Evolutionary conservation across 2,797 vertebrate species (phyloP).

Genomic region (Apogon talboti): DNA sequence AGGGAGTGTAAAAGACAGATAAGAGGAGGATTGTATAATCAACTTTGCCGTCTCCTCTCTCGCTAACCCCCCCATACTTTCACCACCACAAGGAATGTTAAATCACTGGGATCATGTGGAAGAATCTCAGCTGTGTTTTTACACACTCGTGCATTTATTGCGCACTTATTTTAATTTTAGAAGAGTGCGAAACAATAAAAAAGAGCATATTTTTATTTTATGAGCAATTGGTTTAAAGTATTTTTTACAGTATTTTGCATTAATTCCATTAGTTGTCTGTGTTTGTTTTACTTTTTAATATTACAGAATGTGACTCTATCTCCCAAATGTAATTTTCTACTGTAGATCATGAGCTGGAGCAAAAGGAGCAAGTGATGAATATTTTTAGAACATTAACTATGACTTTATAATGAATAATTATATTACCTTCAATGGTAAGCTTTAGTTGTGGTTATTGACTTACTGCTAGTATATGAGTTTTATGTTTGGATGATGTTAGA

Average conservation of each 20-base stretch:
- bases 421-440: neutral
- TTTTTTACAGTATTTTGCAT: neutral
- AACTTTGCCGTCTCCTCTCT: conserved; percentile 34
- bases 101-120: conserved; percentile 68
- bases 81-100: conserved; percentile 72
- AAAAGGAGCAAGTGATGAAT: neutral
- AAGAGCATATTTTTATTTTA: too few species aligned
- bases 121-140: conserved; percentile 68
- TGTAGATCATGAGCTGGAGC: neutral
- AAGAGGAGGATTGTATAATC: conserved; percentile 49
- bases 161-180: conserved; percentile 11
- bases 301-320: neutral
- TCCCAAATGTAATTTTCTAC: neutral
- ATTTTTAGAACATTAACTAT: neutral
- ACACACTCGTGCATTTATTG: conserved; percentile 40
- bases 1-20: conserved; percentile 16
- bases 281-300: neutral
- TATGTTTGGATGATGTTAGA: conserved; percentile 6
- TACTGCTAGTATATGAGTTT: conserved; percentile 1
- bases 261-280: neutral
- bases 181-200: too few species aligned
- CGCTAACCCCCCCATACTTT: conserved; percentile 42
- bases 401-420: neutral
- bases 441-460: neutral
- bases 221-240: too few species aligned